Evolutionary conservation across 2,797 vertebrate genomes (phyloP).

Genomic region (Notamacropus eugenii): DNA sequence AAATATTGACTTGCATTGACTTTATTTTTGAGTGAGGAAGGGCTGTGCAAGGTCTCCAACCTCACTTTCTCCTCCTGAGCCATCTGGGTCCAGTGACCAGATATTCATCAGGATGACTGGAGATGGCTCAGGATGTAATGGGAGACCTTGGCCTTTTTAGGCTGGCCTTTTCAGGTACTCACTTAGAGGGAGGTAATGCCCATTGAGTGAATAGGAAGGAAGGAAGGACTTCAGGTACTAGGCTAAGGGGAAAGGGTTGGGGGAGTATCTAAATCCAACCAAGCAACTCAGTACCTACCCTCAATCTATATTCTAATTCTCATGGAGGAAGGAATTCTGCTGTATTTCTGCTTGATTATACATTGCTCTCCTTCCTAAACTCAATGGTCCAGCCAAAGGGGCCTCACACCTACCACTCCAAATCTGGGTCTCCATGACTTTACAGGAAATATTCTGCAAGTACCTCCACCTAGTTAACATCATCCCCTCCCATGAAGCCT

Average conservation of each 20-base stretch:
- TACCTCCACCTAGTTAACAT: not conserved
- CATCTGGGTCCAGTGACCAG: no score
- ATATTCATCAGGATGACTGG: no score
- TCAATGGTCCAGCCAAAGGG: not conserved
- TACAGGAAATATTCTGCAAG: not conserved
- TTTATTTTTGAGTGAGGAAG: no score
- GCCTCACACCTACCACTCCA: not conserved
- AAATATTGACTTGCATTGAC: no score
- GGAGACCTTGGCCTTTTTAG: no score
- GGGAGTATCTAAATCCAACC: not conserved
- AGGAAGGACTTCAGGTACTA: not conserved
- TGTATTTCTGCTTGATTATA: slow-evolving; percentile 36
- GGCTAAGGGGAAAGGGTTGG: not conserved
- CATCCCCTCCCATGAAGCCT: not conserved
- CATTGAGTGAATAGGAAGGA: no score
- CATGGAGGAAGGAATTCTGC: not conserved
- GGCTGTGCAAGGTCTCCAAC: no score
- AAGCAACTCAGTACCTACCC: not conserved
- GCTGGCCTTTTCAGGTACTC: no score
- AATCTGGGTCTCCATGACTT: not conserved
- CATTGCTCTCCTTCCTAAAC: not conserved
- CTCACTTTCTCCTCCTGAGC: no score
- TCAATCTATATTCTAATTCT: slow-evolving; percentile 29
- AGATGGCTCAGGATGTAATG: no score
- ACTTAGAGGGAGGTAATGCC: no score